phyloP scores from a whole-genome alignment of 2,113 vertebrate species.

The Urocitellus parryii region DNA sequence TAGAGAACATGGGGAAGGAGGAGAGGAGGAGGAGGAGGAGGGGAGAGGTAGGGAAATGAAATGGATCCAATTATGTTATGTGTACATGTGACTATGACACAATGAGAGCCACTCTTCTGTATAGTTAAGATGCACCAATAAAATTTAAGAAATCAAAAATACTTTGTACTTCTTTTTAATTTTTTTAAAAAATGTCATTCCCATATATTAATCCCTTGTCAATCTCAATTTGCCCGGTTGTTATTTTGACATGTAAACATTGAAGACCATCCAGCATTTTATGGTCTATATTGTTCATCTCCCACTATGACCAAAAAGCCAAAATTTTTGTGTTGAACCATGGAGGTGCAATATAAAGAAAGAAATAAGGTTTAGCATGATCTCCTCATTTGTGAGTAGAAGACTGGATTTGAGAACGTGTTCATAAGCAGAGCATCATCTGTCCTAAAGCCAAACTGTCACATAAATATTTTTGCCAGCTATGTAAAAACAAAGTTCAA shows the following conservation, averaged over 20 bases:
- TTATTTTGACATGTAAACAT: neutral
- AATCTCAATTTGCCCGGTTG: neutral
- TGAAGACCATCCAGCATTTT: neutral
- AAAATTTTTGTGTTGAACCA: neutral
- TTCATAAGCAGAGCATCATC: neutral
- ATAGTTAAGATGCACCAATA: too few relatives aligned
- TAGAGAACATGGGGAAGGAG: too few relatives aligned
- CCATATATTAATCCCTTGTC: neutral
- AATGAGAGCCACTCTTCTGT: too few relatives aligned
- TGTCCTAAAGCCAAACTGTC: neutral
- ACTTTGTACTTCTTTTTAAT: neutral
- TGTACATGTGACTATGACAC: too few relatives aligned
- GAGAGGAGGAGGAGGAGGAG: too few relatives aligned
- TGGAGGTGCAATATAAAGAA: neutral
- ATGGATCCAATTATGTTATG: too few relatives aligned
- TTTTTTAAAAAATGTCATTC: neutral
- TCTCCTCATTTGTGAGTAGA: neutral
- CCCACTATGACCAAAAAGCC: neutral
- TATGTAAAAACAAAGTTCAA: neutral
- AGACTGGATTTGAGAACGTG: neutral
- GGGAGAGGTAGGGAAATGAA: too few relatives aligned
- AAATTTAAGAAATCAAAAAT: neutral
- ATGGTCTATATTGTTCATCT: neutral
- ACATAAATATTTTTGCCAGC: neutral
- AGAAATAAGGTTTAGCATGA: neutral